Percentiles rank a stretch among this genome's conserved stretches.
Evolutionary conservation across 2,888 invertebrate genomes (phyloP).

Genomic region (Lithophane semibrunnea): DNA sequence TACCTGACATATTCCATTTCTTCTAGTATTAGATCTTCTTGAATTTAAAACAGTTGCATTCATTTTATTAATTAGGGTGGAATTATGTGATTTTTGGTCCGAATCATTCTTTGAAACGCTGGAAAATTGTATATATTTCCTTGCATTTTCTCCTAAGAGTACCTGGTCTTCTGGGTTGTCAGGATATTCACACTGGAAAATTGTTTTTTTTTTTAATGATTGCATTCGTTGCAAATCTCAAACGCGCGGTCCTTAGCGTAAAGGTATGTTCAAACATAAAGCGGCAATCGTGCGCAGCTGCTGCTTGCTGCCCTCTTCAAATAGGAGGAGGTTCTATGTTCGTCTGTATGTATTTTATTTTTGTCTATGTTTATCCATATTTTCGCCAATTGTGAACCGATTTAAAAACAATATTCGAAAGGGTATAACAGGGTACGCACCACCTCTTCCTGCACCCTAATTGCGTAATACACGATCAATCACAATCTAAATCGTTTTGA

Average conservation of each 20-base stretch:
- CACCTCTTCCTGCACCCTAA: too few relatives aligned
- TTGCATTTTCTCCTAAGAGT: constrained; percentile 9
- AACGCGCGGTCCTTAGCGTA: background rate
- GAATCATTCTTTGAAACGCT: background rate
- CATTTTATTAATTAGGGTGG: background rate
- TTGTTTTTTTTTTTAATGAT: background rate
- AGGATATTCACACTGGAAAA: constrained; percentile 32
- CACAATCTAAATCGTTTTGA: too few relatives aligned
- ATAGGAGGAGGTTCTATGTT: too few relatives aligned
- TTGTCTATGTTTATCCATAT: too few relatives aligned
- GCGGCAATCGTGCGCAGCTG: too few relatives aligned
- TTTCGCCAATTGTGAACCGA: too few relatives aligned
- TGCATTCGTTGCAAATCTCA: background rate
- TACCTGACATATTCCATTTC: constrained; percentile 55
- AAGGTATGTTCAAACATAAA: too few relatives aligned
- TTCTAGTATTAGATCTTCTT: constrained; percentile 25
- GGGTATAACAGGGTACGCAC: too few relatives aligned
- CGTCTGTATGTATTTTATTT: too few relatives aligned
- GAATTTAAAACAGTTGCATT: constrained; percentile 3
- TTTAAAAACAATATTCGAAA: too few relatives aligned
- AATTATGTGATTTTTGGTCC: background rate
- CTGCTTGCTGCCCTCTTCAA: too few relatives aligned
- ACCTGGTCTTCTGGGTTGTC: background rate
- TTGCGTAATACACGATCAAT: too few relatives aligned
- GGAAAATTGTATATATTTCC: constrained; percentile 9